These are phyloP conservation scores for Clarias macrocephalus DNA, from an alignment of 2,113 vertebrate genomes.

Conservation along the genomic window DNA sequence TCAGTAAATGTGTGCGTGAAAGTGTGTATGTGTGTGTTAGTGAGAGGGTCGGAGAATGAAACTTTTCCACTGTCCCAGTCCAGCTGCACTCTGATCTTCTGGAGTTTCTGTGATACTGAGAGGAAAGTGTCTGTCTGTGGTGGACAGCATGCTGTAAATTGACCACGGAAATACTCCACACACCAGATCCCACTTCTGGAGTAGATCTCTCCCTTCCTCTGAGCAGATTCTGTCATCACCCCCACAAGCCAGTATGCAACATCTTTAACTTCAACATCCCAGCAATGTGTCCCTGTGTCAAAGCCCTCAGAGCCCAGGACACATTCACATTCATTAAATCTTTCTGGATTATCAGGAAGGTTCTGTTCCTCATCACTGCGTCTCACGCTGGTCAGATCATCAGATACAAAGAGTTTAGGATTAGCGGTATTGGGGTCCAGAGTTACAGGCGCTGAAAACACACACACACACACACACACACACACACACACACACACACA, in stretches of 20 bases:
- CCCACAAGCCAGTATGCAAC: neutral
- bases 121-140: neutral
- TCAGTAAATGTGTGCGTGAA: constrained; percentile 2
- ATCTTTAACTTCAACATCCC: constrained; percentile 2
- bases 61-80: neutral
- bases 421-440: neutral
- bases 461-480: neutral
- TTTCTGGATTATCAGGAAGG: neutral
- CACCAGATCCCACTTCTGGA: neutral
- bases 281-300: neutral
- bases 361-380: neutral
- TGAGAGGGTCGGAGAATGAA: neutral
- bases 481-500: too few species aligned
- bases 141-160: neutral
- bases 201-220: neutral
- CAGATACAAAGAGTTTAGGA: neutral
- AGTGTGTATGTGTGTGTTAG: constrained; percentile 6
- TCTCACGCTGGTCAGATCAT: neutral
- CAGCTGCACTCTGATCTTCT: neutral
- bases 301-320: constrained; percentile 9
- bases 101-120: neutral
- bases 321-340: neutral
- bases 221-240: constrained; percentile 5
- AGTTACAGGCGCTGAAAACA: neutral
- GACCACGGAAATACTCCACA: neutral